Base-by-base conservation (phyloP, 2,888 invertebrate species). In the Himalopsyche tibetana region DNA sequence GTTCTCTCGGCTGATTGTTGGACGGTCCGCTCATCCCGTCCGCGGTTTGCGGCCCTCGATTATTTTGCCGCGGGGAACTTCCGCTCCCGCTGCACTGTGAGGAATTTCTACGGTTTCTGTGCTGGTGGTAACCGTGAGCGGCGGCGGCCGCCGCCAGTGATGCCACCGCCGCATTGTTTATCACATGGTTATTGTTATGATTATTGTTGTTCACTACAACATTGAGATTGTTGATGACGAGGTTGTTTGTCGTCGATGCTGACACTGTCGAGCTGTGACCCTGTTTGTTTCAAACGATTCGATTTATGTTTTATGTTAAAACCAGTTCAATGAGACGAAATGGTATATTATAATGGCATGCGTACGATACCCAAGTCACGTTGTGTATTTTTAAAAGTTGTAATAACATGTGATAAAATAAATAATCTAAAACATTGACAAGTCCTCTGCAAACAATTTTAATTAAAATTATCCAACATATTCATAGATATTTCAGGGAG, bases 181-280 rank as follows among this genome's bases (percentile, higher is more conserved):
- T 91, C 42, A 93, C 92, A 87, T 93, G 93, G 90, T 93, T 92
- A 91, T 94, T 92, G 91, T 93, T 92, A 90, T 93, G 92, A 89
- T 93, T 92, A 91, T 93, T 92, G 92, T 93, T 93, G 90, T 93
- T 93, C 83, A 92, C 94, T 89, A 93, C 93, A 90, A 93, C 93
- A 90, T 92, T 93, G 84, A 93, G 90, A 88, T 92, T 93, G 92
- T 93, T 93, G 92, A 93, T 93, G 89, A 93, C 92, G 88, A 93
- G 91, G 91, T 92, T 93, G 92, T 93, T 93, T 86, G 93, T 93
- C 83, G 93, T 92, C 87, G 93, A 93, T 88, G 93, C 93, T 84
- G 93, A 92, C 81, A 91, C 92, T 19, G 93, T 92, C 15, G 93
- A 92, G 89, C 92, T 92, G 89, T 93, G 91, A 88, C 91, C 93